These are phyloP conservation scores for Piaya cayana DNA, from an alignment of 2,113 vertebrate species.

Conservation along the genomic window DNA sequence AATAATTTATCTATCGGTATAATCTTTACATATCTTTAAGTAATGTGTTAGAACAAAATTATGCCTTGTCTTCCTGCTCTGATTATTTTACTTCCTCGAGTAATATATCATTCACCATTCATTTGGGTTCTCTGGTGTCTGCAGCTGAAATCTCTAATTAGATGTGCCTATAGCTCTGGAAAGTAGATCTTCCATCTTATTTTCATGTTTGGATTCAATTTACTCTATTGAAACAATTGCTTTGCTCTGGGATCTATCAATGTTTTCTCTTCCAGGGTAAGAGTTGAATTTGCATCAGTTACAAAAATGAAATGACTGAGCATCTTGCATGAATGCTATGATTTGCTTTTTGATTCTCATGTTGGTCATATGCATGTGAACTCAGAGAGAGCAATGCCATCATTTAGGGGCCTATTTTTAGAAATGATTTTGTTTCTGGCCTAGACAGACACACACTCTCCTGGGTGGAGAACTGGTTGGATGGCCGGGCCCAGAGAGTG, in stretches of 20 bases:
- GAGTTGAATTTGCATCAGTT: background rate
- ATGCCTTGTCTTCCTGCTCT: background rate
- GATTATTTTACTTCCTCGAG: slow-evolving; percentile 20
- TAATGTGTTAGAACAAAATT: background rate
- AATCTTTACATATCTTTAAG: background rate
- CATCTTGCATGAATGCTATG: background rate
- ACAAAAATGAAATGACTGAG: slow-evolving; percentile 1
- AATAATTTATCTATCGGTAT: background rate
- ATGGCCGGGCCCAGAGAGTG: too few species aligned
- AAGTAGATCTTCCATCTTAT: slow-evolving; percentile 36
- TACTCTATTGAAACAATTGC: slow-evolving; percentile 4
- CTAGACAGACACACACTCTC: too few species aligned
- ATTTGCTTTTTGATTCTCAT: background rate
- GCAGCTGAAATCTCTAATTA: slow-evolving; percentile 16
- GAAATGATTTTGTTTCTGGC: background rate
- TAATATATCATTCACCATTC: background rate
- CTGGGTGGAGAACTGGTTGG: too few species aligned
- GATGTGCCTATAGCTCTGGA: slow-evolving; percentile 3
- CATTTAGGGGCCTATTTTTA: slow-evolving; percentile 8
- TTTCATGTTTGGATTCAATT: slow-evolving; percentile 47
- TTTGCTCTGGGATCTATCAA: background rate
- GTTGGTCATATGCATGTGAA: background rate
- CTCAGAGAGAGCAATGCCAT: background rate
- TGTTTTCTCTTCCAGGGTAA: slow-evolving; percentile 20
- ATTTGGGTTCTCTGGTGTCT: background rate